Conservation (phyloP, 2,113 vertebrate species). For the Ochotona curzoniae region DNA sequence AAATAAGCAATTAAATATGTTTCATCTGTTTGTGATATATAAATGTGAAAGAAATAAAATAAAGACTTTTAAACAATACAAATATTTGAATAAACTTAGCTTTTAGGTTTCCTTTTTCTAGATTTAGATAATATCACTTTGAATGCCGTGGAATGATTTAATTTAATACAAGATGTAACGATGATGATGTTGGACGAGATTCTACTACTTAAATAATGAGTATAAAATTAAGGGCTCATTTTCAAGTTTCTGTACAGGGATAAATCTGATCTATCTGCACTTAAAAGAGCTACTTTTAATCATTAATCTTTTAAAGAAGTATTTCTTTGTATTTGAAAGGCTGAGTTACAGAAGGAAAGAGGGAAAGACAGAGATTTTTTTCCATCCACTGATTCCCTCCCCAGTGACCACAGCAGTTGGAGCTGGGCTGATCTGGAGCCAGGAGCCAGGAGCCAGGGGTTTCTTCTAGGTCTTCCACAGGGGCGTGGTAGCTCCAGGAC, state of each 20-base stretch:
- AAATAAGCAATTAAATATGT: neutral
- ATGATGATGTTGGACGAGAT: neutral
- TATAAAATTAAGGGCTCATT: neutral
- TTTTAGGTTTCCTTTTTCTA: conserved; percentile 29
- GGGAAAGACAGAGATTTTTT: too few species aligned
- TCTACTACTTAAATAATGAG: neutral
- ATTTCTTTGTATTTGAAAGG: too few species aligned
- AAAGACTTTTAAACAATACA: neutral
- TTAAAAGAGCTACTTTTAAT: neutral
- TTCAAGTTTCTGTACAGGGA: conserved; percentile 4
- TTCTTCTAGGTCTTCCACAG: too few species aligned
- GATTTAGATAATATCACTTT: neutral
- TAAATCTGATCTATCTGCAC: neutral
- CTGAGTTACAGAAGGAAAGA: too few species aligned
- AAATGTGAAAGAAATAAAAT: conserved; percentile 34
- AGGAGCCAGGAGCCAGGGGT: too few species aligned
- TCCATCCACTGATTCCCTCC: too few species aligned
- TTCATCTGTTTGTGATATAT: conserved; percentile 12
- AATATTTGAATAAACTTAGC: neutral
- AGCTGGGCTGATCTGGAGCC: too few species aligned
- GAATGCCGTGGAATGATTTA: conserved; percentile 18
- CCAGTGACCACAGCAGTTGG: too few species aligned
- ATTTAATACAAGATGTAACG: neutral
- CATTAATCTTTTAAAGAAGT: neutral
- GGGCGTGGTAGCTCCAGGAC: too few species aligned